These are phyloP conservation scores for Neomorphus geoffroyi DNA, from an alignment of 2,797 vertebrate genomes.

Conservation along the genomic window DNA sequence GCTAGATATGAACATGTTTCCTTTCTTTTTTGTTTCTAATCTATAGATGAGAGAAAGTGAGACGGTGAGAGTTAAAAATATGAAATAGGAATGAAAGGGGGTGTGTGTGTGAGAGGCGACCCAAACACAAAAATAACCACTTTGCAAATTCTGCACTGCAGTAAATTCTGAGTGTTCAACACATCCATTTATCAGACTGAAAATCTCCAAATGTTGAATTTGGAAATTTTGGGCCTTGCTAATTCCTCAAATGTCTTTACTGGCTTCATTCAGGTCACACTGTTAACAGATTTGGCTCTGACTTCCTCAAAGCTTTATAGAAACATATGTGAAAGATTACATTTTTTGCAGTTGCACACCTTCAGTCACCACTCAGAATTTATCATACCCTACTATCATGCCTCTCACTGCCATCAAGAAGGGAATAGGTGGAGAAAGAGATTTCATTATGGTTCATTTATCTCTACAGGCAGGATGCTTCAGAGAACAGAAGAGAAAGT, in stretches of 20 bases:
- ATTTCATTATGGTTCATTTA: conserved; percentile 45
- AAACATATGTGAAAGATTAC: background rate
- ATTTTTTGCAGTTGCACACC: background rate
- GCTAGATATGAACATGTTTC: fast-evolving
- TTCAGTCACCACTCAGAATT: background rate
- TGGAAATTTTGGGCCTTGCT: background rate
- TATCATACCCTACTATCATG: background rate
- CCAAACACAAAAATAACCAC: fast-evolving
- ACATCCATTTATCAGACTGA: background rate
- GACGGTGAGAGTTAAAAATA: background rate
- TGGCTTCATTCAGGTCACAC: background rate
- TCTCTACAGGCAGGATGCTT: conserved; percentile 20
- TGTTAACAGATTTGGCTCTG: background rate
- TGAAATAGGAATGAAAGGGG: background rate
- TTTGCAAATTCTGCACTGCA: background rate
- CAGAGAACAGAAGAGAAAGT: conserved; percentile 10
- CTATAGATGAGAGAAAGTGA: background rate
- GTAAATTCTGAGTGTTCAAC: background rate
- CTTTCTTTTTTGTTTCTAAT: background rate
- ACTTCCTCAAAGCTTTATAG: background rate
- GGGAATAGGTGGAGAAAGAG: background rate
- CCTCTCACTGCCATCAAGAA: background rate
- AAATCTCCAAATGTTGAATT: background rate
- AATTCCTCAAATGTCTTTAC: background rate
- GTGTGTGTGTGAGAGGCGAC: fast-evolving